Conservation (phyloP, 1,140 invertebrate species). For the Caenorhabditis remanei region DNA sequence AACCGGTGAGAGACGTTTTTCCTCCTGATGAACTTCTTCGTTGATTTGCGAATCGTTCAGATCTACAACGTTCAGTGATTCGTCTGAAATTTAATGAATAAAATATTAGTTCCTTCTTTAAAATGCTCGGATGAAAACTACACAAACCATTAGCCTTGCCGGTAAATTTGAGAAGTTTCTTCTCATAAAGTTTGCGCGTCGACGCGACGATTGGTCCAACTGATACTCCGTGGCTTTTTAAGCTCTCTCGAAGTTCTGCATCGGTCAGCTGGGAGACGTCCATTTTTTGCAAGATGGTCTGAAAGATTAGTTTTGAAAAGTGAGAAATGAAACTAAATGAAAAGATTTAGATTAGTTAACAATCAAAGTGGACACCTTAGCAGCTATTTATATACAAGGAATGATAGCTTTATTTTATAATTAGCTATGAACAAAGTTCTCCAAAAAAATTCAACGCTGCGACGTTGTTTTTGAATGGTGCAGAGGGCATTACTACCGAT, state of each 20-base stretch:
- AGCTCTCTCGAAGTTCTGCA: slow-evolving; percentile 69
- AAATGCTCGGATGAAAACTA: too few relatives aligned
- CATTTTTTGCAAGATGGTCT: slow-evolving; percentile 65
- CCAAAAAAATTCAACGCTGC: too few relatives aligned
- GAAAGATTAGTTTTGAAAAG: background rate
- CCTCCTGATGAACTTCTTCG: background rate
- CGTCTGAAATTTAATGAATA: background rate
- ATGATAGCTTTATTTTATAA: too few relatives aligned
- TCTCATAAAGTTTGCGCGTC: slow-evolving; percentile 71
- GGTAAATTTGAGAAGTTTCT: slow-evolving; percentile 68
- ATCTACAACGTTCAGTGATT: background rate
- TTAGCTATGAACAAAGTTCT: too few relatives aligned
- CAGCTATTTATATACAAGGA: too few relatives aligned
- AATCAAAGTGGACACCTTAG: background rate
- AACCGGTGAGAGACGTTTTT: background rate
- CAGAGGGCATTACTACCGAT: too few relatives aligned
- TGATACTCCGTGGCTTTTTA: slow-evolving; percentile 66
- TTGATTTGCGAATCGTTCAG: background rate
- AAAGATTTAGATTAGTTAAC: background rate
- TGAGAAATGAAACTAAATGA: background rate
- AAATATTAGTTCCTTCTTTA: too few relatives aligned
- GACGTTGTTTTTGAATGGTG: too few relatives aligned
- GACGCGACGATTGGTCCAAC: slow-evolving; percentile 70
- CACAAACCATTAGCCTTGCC: background rate
- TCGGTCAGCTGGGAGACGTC: slow-evolving; percentile 69